phyloP scores from a whole-genome alignment of 2,888 invertebrate genomes.

The Azorinus chamasolen region DNA sequence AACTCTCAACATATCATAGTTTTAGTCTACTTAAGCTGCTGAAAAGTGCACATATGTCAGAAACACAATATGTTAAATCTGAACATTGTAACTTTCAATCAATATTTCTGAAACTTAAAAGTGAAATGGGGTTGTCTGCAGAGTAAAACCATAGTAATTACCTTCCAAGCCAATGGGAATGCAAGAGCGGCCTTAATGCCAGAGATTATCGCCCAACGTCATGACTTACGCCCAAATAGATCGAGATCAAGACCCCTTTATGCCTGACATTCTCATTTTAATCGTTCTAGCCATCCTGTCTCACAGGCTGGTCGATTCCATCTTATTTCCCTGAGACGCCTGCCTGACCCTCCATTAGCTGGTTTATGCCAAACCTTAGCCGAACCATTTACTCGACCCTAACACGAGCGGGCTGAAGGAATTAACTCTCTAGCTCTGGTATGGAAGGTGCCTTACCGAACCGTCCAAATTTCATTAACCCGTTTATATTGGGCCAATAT shows the following conservation, averaged over 20 bases:
- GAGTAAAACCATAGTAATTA: slow-evolving; percentile 18
- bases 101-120: no score
- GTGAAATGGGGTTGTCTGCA: slow-evolving; percentile 1
- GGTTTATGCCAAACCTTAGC: slow-evolving; percentile 1
- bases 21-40: no score
- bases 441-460: slow-evolving; percentile 15
- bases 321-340: slow-evolving; percentile 5
- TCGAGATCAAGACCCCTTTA: slow-evolving; percentile 29
- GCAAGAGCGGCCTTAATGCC: slow-evolving; percentile 34
- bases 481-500: slow-evolving; percentile 12
- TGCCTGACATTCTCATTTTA: slow-evolving; percentile 28
- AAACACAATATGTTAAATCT: no score
- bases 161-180: slow-evolving; percentile 24
- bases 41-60: no score
- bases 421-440: slow-evolving; percentile 17
- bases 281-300: slow-evolving; percentile 6
- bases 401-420: slow-evolving; percentile 4
- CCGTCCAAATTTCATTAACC: slow-evolving; percentile 8
- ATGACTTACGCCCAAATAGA: slow-evolving; percentile 8
- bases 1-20: no score
- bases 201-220: slow-evolving; percentile 13
- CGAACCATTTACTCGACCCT: slow-evolving; percentile 9
- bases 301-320: neutral
- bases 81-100: no score
- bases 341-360: neutral